Evolutionary conservation across 2,888 invertebrate species (phyloP), one percentile per base, ranked within the genome.

Genomic region (Agrilus mali): DNA sequence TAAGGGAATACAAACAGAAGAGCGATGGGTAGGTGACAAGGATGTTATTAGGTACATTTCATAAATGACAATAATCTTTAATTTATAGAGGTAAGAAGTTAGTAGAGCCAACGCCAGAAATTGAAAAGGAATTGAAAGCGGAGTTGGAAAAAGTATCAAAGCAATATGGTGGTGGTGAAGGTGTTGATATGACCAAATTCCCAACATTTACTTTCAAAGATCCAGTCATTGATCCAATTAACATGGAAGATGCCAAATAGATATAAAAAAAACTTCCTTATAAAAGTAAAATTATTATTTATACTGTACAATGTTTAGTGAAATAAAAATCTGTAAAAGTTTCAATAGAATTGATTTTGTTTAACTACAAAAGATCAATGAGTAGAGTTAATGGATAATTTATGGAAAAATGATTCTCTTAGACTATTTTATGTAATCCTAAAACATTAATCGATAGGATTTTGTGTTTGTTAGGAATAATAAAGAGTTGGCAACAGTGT

Each of bases 161-260:
- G 57, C 81, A 82, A 53, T 93, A 70, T 59, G 82, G 82, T 36
- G 86, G 86, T 53, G 82, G 78, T 41, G 61, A 74, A 10, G 87
- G 85, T 36, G 75, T 75, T 4, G 89, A 94, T 61, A 87, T 94
- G 86, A 83, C 86, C 14, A 74, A 88, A 65, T 94, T 96, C 67
- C 95, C 95, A 10, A 63, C 77, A 12, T 84, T 94, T 63, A 82
- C 81, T 60, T 95, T 93, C 57, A 71, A 74, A 17, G 87, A 83
- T 48, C 80, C 82, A 39, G 73, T 74, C 54, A 64, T 83, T 50
- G 83, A 82, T 64, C 75, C 82, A 52, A 80, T 83, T 52, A 71
- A 75, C 54, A 68, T 61, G 54, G 66, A 61, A 54, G 54, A 40
- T 16, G 8, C 27, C 10, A 27, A 27, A 27, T 27, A 27, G 10